Conservation (phyloP, 2,113 vertebrate genomes). For the Protobothrops mucrosquamatus region DNA sequence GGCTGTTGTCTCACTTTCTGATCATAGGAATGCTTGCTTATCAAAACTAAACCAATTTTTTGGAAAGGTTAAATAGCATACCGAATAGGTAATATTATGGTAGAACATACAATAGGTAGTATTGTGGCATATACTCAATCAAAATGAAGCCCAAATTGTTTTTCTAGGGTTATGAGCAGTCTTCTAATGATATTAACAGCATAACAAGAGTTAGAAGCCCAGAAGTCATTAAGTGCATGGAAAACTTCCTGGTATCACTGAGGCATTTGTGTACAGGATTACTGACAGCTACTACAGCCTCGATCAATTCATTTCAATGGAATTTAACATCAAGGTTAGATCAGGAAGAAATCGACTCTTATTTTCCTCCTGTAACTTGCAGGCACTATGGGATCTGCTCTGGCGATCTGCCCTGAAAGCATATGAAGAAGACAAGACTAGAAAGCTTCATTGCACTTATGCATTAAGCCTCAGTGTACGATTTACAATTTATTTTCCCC, state of each 20-base stretch:
- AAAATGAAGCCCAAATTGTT: not conserved
- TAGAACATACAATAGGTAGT: not conserved
- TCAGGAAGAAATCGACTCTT: not conserved
- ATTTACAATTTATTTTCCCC: not conserved
- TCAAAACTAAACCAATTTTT: slow-evolving; percentile 18
- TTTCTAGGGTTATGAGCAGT: not conserved
- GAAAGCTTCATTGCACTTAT: not conserved
- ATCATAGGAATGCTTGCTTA: not conserved
- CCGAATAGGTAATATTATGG: not conserved
- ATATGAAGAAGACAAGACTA: not conserved
- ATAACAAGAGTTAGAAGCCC: not conserved
- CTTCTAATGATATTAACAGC: not conserved
- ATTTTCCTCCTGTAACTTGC: not conserved
- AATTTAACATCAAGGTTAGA: not conserved
- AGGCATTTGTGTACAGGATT: not conserved
- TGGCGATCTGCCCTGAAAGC: not conserved
- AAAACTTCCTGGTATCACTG: not conserved
- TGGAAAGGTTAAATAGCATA: slow-evolving; percentile 20
- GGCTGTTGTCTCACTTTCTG: not conserved
- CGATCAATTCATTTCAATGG: not conserved
- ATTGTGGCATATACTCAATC: not conserved
- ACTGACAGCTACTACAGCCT: not conserved
- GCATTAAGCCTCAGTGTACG: not conserved
- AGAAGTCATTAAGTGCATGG: not conserved
- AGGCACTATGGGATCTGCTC: not conserved